A percentile compares a stretch with the other conserved stretches of the same genome.
phyloP scores from a whole-genome alignment of 2,797 vertebrate genomes.

The Xiphorhynchus erythropygius region DNA sequence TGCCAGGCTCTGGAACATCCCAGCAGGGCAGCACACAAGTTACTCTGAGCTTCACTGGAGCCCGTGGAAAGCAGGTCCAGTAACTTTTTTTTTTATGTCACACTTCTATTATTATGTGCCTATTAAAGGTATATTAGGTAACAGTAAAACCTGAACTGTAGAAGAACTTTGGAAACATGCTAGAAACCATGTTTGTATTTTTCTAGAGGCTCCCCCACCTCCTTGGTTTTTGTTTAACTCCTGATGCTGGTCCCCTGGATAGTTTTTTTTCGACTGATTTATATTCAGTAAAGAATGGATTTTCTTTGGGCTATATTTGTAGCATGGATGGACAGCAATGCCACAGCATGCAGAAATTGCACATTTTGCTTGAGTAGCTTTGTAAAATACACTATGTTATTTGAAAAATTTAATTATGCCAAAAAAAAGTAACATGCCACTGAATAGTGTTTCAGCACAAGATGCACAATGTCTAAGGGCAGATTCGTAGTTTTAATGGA shows the following conservation, averaged over 20 bases:
- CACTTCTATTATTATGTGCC: background rate
- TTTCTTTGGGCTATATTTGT: slow-evolving; percentile 62
- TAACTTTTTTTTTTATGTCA: background rate
- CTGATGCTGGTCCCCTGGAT: background rate
- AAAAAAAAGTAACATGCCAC: slow-evolving; percentile 69
- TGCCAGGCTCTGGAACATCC: background rate
- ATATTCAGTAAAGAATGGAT: slow-evolving; percentile 11
- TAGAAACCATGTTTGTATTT: background rate
- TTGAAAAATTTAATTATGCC: slow-evolving; percentile 75
- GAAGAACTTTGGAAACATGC: background rate
- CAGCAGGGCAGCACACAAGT: background rate
- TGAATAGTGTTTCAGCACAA: slow-evolving; percentile 71
- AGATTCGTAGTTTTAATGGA: slow-evolving; percentile 36
- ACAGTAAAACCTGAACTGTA: background rate
- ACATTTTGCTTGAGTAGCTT: slow-evolving; percentile 74
- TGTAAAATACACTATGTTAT: slow-evolving; percentile 74
- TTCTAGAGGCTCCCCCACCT: background rate
- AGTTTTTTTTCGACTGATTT: slow-evolving; percentile 37
- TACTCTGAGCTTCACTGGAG: background rate
- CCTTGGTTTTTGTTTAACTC: background rate
- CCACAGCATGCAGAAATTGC: slow-evolving; percentile 74
- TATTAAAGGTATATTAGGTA: background rate
- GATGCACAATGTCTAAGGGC: slow-evolving; percentile 22
- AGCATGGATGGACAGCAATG: slow-evolving; percentile 38
- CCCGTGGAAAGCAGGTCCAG: background rate